phyloP scores from a whole-genome alignment of 2,113 vertebrate species.

The Melanostigma gelatinosum region DNA sequence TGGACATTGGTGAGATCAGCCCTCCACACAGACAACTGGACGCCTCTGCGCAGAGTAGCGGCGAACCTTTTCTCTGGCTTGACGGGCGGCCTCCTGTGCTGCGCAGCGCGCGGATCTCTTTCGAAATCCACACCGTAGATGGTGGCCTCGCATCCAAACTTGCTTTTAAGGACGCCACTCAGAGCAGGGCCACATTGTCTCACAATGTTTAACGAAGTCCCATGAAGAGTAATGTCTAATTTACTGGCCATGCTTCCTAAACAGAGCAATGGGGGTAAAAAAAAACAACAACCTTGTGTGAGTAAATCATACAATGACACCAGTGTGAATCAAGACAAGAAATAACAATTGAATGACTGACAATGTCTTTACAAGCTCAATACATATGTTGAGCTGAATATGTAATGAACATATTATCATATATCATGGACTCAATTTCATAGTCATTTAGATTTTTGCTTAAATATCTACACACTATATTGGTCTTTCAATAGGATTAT shows the following conservation, averaged over 20 bases:
- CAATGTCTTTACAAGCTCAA: background rate
- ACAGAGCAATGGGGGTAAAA: background rate
- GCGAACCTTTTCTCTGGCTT: constrained; percentile 69
- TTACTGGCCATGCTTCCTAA: constrained; percentile 39
- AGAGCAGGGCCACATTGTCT: constrained; percentile 64
- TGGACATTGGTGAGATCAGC: constrained; percentile 85
- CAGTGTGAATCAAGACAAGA: background rate
- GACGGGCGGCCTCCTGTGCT: fast-evolving
- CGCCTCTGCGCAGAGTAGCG: constrained; percentile 26
- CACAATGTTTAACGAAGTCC: constrained; percentile 57
- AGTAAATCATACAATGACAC: background rate
- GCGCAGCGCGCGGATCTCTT: fast-evolving
- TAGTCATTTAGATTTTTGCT: background rate
- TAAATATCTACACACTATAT: background rate
- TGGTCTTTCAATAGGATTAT: background rate
- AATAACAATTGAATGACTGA: background rate
- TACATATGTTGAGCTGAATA: background rate
- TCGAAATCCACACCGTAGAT: constrained; percentile 41
- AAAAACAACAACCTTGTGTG: background rate
- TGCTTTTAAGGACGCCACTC: constrained; percentile 70
- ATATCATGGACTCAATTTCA: background rate
- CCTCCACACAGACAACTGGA: constrained; percentile 86
- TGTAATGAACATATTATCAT: too few relatives aligned
- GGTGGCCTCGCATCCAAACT: constrained; percentile 80
- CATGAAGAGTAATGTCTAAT: constrained; percentile 18